phyloP scores from a whole-genome alignment of 1,140 invertebrate genomes.

The Oncopodura yosiiana region DNA sequence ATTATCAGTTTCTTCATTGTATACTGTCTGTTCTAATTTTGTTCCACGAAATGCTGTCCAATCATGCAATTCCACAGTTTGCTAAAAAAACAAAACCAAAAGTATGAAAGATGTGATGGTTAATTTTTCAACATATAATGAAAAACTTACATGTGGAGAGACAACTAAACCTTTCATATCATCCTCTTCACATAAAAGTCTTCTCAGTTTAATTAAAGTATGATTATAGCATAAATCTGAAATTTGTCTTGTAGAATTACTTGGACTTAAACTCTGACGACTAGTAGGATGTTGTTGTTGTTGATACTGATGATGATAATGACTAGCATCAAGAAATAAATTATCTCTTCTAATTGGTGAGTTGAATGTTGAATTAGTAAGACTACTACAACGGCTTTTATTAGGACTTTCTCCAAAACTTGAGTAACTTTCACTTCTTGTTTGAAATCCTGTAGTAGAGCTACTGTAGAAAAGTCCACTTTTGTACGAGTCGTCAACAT shows the following conservation, averaged over 20 bases:
- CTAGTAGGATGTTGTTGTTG: neutral
- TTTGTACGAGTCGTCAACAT: neutral
- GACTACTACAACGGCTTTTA: slow-evolving; percentile 10
- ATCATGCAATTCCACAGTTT: slow-evolving; percentile 28
- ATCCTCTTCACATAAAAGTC: slow-evolving; percentile 28
- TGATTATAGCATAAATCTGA: slow-evolving; percentile 28
- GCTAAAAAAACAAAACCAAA: slow-evolving; percentile 18
- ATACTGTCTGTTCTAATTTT: slow-evolving; percentile 3
- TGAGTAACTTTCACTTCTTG: slow-evolving; percentile 13
- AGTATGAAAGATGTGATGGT: neutral
- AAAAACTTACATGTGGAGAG: slow-evolving; percentile 15
- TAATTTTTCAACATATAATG: neutral
- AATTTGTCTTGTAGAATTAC: slow-evolving; percentile 16
- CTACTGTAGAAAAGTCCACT: neutral
- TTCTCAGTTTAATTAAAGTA: neutral
- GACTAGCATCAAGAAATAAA: slow-evolving; percentile 1
- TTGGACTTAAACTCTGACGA: neutral
- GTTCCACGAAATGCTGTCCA: slow-evolving; percentile 28
- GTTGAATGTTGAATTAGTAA: slow-evolving; percentile 4
- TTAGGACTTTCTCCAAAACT: slow-evolving; percentile 20
- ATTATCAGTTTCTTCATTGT: neutral
- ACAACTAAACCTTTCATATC: slow-evolving; percentile 4
- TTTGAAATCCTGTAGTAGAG: too few species aligned
- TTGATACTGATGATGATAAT: neutral
- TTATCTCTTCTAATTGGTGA: slow-evolving; percentile 7